Evolutionary conservation across 2,113 vertebrate species (phyloP).

Genomic region (Centrocercus urophasianus): DNA sequence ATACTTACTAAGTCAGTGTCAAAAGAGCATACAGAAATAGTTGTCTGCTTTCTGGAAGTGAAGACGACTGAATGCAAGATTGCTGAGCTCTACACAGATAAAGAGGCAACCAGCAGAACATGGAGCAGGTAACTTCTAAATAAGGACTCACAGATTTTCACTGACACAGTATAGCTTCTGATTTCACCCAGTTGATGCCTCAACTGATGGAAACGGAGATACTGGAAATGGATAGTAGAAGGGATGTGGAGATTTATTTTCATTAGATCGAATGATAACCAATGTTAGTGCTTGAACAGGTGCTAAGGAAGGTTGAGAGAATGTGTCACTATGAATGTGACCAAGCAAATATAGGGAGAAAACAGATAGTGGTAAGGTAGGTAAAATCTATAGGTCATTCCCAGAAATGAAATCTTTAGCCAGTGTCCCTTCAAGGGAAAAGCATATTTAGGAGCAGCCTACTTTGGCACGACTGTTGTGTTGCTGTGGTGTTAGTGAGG

Average conservation of each 20-base stretch:
- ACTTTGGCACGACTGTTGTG: neutral
- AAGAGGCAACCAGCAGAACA: neutral
- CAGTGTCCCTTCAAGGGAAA: conserved; percentile 1
- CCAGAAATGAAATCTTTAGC: neutral
- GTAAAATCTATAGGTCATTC: neutral
- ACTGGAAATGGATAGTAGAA: neutral
- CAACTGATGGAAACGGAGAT: neutral
- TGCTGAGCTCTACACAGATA: neutral
- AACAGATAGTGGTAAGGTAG: rapidly evolving
- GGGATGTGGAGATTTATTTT: neutral
- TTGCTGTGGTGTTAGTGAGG: neutral
- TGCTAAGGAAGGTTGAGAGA: neutral
- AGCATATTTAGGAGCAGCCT: neutral
- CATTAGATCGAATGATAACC: neutral
- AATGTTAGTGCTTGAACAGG: neutral
- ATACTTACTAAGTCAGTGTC: neutral
- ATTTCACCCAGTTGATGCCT: neutral
- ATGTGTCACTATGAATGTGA: neutral
- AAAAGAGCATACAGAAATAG: neutral
- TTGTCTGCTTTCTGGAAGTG: neutral
- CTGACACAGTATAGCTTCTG: neutral
- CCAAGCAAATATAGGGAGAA: neutral
- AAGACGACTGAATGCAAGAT: neutral
- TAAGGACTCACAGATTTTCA: neutral
- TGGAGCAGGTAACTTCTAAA: neutral